phyloP scores from a whole-genome alignment of 2,797 vertebrate genomes.

The Corythornis leucogaster region DNA sequence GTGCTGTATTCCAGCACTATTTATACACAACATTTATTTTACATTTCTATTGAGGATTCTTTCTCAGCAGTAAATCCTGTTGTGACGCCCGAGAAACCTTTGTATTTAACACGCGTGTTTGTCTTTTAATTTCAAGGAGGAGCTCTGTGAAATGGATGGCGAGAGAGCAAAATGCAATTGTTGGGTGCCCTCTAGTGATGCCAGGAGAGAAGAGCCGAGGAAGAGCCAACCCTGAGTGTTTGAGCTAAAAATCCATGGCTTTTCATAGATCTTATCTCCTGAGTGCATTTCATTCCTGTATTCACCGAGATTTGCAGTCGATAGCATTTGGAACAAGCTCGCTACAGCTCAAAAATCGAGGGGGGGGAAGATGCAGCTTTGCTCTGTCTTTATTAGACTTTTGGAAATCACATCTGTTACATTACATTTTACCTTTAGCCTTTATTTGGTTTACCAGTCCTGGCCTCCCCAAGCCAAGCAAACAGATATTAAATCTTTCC shows the following conservation, averaged over 20 bases:
- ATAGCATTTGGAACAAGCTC: background rate
- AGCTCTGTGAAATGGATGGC: rapidly evolving
- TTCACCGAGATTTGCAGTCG: background rate
- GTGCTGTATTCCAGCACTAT: background rate
- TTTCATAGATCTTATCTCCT: background rate
- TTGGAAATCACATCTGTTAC: background rate
- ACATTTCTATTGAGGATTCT: background rate
- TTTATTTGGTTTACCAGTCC: background rate
- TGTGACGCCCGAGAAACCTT: background rate
- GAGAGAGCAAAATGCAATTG: background rate
- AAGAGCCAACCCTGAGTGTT: rapidly evolving
- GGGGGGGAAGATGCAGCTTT: background rate
- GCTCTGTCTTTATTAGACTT: background rate
- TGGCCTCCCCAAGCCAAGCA: background rate
- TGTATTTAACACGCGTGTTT: rapidly evolving
- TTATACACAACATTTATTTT: background rate
- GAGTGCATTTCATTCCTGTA: background rate
- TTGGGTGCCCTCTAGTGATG: constrained; percentile 72
- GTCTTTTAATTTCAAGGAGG: background rate
- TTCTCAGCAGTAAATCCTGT: background rate
- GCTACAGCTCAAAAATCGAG: background rate
- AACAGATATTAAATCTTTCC: background rate
- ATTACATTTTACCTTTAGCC: background rate
- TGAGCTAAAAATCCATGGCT: background rate
- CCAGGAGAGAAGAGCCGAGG: background rate